Evolutionary conservation across 2,888 invertebrate genomes (phyloP), one percentile per base, ranked within the genome.

Genomic region (Eurytoma californica): DNA sequence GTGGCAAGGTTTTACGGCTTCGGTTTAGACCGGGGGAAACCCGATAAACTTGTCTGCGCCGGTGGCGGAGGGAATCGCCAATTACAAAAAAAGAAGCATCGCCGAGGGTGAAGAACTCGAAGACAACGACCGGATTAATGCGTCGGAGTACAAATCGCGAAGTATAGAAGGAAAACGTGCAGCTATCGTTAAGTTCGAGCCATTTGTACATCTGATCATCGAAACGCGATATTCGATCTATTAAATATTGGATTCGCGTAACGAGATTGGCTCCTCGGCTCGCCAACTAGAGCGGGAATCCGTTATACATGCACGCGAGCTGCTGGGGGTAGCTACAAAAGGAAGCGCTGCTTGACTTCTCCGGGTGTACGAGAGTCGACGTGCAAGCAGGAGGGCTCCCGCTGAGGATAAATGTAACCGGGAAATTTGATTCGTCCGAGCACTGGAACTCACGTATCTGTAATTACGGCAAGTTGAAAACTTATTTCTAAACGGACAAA

Each of bases 21-120:
- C 87, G 81, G 83, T 86, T 86, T 85, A 84, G 83, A 86, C 83
- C 83, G 57, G 16, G 73, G 69, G 87, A 86, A 87, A 87, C 84
- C 84, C 80, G 85, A 88, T 86, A 86, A 84, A 81, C 84, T 85
- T 85, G 83, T 82, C 83, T 83, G 82, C 49, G 39, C n/a, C 51
- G 67, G 55, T 55, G 67, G 28, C 67, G 74, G 24, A 16, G 60
- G 51, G 18, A 61, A 53, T 53, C 20, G n/a, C 20, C 67, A 53
- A 67, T 67, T 66, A 49, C 20, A 49, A 66, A 66, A 66, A 66
- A 66, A 66, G 20, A 39, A 39, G 39, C 2, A 7, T 1, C 39
- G 39, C 7, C 18, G 47, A 24, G 18, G n/a, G 47, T 16, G 24
- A 5, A 24, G 20, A 69, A 51, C 28, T 16, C 12, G 47, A 61